Percentiles rank a stretch among this genome's conserved stretches.
Conservation (phyloP, 2,113 vertebrate genomes). For the Macaca mulatta region DNA sequence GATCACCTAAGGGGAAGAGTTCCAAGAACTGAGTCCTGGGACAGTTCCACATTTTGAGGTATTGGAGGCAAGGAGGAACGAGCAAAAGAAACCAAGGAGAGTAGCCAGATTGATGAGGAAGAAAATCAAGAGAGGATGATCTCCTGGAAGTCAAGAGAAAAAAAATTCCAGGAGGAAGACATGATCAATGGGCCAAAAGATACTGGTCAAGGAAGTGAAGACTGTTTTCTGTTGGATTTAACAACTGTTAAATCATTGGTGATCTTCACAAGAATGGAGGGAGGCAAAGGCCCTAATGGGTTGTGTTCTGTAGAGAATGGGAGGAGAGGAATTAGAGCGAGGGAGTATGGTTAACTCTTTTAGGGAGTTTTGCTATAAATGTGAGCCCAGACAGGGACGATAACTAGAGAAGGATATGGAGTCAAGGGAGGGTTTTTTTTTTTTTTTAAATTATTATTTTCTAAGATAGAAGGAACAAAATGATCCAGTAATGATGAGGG, state of each 20-base stretch:
- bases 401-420: not conserved
- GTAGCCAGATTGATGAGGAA: not conserved
- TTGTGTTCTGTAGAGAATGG: not conserved
- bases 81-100: not conserved
- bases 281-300: not conserved
- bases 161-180: slow-evolving; percentile 18
- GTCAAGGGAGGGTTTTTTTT: not conserved
- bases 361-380: not conserved
- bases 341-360: not conserved
- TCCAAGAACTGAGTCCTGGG: not conserved
- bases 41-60: not conserved
- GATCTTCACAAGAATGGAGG: not conserved
- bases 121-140: not conserved
- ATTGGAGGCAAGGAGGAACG: slow-evolving; percentile 16
- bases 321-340: not conserved
- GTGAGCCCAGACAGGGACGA: not conserved
- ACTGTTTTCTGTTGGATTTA: not conserved
- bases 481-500: not conserved
- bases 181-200: not conserved
- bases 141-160: not conserved
- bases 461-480: not conserved
- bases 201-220: not conserved
- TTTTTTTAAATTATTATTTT: not conserved
- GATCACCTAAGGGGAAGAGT: not conserved
- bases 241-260: not conserved